Percentiles rank a stretch among this genome's conserved stretches.
phyloP scores from a whole-genome alignment of 2,888 invertebrate genomes.

The Labia minor region DNA sequence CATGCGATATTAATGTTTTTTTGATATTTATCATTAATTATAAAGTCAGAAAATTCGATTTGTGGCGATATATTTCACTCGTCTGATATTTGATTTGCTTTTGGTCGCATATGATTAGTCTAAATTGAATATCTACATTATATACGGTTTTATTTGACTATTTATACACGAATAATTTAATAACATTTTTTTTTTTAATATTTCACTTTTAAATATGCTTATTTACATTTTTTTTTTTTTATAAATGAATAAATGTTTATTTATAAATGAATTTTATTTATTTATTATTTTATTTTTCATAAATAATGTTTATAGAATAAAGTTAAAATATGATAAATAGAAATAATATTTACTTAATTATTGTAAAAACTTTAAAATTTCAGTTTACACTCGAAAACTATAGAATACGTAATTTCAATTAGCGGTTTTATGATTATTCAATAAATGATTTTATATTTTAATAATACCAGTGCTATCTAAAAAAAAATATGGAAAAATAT shows the following conservation, averaged over 20 bases:
- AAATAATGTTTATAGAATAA: no score
- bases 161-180: not conserved
- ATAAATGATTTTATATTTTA: no score
- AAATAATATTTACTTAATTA: no score
- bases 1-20: not conserved
- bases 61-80: not conserved
- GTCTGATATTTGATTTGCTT: not conserved
- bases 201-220: not conserved
- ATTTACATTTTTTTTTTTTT: not conserved
- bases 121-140: not conserved
- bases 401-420: no score
- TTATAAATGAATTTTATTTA: not conserved
- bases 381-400: no score
- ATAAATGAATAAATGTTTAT: not conserved
- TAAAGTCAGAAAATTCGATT: conserved; percentile 1
- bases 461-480: no score
- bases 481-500: no score
- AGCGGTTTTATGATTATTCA: no score
- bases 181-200: not conserved
- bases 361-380: no score
- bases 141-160: no score
- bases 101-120: not conserved
- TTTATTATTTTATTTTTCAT: no score
- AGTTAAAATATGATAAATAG: no score
- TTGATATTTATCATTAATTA: conserved; percentile 1